A percentile compares a stretch with the other conserved stretches of the same genome.
Evolutionary conservation across 2,888 invertebrate genomes (phyloP).

Genomic region (Hyppa rectilinea): DNA sequence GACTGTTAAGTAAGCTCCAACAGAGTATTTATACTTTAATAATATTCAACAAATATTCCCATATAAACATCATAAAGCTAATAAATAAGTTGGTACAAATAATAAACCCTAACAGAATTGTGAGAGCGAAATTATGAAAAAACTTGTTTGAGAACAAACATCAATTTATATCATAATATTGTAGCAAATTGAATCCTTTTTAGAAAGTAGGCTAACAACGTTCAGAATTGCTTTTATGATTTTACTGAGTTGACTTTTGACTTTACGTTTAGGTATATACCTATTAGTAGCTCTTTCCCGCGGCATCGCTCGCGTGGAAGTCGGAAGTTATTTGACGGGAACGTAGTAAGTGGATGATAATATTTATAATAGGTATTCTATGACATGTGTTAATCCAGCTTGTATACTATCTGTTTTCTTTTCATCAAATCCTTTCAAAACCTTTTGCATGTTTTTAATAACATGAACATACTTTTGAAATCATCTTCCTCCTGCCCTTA

Average conservation of each 20-base stretch:
- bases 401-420: too few species aligned
- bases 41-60: slow-evolving; percentile 16
- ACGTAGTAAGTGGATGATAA: too few species aligned
- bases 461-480: too few species aligned
- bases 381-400: too few species aligned
- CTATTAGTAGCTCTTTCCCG: too few species aligned
- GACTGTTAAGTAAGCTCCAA: not conserved
- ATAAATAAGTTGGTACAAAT: slow-evolving; percentile 14
- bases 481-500: too few species aligned
- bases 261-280: not conserved
- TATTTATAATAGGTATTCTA: too few species aligned
- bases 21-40: not conserved
- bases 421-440: too few species aligned
- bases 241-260: not conserved
- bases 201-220: not conserved
- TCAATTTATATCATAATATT: slow-evolving; percentile 11
- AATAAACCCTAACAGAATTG: slow-evolving; percentile 1
- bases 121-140: slow-evolving; percentile 20
- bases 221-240: slow-evolving; percentile 17
- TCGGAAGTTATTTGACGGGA: too few species aligned
- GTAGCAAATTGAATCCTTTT: slow-evolving; percentile 18
- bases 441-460: too few species aligned
- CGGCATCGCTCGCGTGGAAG: too few species aligned
- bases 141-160: slow-evolving; percentile 40
- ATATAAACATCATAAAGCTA: not conserved